Evolutionary conservation across 2,888 invertebrate genomes (phyloP).

Genomic region (Notodonta dromedarius): DNA sequence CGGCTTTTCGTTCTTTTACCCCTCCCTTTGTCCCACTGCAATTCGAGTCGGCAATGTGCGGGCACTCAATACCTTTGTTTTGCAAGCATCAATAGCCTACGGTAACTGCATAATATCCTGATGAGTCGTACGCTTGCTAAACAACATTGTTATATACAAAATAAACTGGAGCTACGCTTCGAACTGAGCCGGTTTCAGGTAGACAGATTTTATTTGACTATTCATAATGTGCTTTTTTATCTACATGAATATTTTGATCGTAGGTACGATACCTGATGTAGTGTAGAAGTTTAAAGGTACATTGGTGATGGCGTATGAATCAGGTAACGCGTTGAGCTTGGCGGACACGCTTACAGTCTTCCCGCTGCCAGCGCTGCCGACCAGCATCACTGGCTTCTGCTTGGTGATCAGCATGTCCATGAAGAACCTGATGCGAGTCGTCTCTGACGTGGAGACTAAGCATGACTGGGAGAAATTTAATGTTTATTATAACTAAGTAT

Average conservation of each 20-base stretch:
- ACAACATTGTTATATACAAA: too few relatives aligned
- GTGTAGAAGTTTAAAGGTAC: conserved; percentile 98
- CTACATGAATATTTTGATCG: neutral
- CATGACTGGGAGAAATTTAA: conserved; percentile 84
- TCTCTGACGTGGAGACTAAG: conserved; percentile 95
- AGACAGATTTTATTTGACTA: too few relatives aligned
- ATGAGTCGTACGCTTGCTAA: too few relatives aligned
- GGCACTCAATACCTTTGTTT: too few relatives aligned
- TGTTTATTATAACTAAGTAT: neutral
- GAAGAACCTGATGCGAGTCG: conserved; percentile 93
- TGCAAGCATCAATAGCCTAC: too few relatives aligned
- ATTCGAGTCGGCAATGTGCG: too few relatives aligned
- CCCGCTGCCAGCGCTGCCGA: conserved; percentile 95
- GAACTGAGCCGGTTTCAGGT: too few relatives aligned
- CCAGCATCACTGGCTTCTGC: conserved; percentile 94
- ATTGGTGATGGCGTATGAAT: conserved; percentile 92
- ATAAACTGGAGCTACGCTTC: too few relatives aligned
- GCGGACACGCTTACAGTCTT: conserved; percentile 96
- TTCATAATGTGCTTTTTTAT: neutral
- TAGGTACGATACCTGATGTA: conserved; percentile 86
- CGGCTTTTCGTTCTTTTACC: too few relatives aligned
- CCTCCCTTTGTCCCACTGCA: too few relatives aligned
- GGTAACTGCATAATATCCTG: too few relatives aligned
- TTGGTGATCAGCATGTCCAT: conserved; percentile 92
- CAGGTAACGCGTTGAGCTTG: conserved; percentile 89